Base-by-base conservation (phyloP, 1,140 invertebrate species). In the Anastatus disparis region DNA sequence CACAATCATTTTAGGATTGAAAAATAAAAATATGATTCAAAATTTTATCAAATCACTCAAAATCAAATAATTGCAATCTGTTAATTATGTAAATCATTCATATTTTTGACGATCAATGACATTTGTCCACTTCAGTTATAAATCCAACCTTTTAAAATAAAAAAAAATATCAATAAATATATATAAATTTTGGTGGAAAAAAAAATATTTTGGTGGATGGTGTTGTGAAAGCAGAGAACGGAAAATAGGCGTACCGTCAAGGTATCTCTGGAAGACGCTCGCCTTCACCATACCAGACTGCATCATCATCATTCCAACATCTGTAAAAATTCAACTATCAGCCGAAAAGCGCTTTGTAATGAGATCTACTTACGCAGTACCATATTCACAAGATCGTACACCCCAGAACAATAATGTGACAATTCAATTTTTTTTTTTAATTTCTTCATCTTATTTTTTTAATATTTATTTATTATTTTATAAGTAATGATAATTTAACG, bases 251-350 rank as follows among this genome's bases (percentile, higher is more conserved):
- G 89, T 93, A 93, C 92, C 93, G 88, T 93, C 91, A 86, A 91
- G 84, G 84, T 88, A 90, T 90, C 87, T 91, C 88, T 91, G 90
- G 89, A 91, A 93, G 85, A 90, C 89, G 89, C 90, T 93, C 88
- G 93, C 90, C 90, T 93, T 94, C 90, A 95, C 92, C 93, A 95
- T 94, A 89, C 93, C 93, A 83, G 91, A 91, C 91, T 95, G 93
- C 93, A 94, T 94, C 93, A 95, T 93, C 90, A 95, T 94, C 93
- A 95, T 94, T 89, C 93, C 93, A 85, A 95, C 93, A 95, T 94
- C 93, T 94, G 93, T 80, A 94, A 94, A 91, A 90, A 90, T 88
- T 83, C 86, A 89, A 73, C 78, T 74, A 74, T 82, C 75, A 78
- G 71, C 79, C 77, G n/a, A n/a, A 76, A 76, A 79, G 40, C 55